A percentile compares a stretch with the other conserved stretches of the same genome.
Evolutionary conservation across 2,113 vertebrate genomes (phyloP).

Genomic region (Hylia prasina): DNA sequence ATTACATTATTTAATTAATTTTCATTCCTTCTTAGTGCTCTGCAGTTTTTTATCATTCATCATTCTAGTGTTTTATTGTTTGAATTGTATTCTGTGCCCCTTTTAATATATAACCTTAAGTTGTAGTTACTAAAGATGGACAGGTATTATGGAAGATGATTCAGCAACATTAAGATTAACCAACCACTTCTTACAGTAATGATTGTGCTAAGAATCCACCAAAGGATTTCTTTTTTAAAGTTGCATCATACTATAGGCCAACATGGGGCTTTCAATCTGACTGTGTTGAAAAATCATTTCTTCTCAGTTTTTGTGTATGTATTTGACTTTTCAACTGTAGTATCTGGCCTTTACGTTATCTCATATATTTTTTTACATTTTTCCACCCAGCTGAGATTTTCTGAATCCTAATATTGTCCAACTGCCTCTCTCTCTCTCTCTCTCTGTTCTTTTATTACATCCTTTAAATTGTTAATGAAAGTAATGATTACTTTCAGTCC

Average conservation of each 20-base stretch:
- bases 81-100: accelerated
- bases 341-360: background rate
- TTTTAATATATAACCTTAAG: background rate
- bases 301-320: background rate
- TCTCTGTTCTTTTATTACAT: background rate
- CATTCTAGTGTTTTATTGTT: background rate
- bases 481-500: background rate
- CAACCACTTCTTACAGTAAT: background rate
- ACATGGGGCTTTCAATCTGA: background rate
- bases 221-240: background rate
- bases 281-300: background rate
- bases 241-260: background rate
- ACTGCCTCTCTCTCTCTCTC: background rate
- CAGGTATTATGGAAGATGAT: background rate
- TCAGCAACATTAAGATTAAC: background rate
- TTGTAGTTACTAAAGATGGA: background rate
- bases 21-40: background rate
- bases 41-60: background rate
- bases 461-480: background rate
- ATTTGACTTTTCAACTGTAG: background rate
- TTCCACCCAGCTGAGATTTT: background rate
- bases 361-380: background rate
- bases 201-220: background rate
- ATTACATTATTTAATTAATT: background rate
- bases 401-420: background rate